A percentile compares a stretch with the other conserved stretches of the same genome.
phyloP scores from a whole-genome alignment of 2,888 invertebrate genomes.

The Trichogramma dendrolimi region DNA sequence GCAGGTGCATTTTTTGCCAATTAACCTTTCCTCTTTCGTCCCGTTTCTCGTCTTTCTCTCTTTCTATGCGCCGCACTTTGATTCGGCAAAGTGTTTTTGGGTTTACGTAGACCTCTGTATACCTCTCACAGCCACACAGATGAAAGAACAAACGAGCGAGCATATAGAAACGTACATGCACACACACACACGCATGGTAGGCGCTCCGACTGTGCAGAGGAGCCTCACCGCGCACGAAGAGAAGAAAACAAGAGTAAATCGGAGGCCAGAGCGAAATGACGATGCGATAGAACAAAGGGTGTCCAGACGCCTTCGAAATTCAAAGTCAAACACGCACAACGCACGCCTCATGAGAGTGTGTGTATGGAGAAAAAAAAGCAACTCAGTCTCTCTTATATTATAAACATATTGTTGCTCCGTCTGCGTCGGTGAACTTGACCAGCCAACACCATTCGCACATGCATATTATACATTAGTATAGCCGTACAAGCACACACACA shows the following conservation, averaged over 20 bases:
- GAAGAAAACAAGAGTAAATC: not conserved
- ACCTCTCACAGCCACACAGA: too few relatives aligned
- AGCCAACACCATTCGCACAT: too few relatives aligned
- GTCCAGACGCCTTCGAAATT: not conserved
- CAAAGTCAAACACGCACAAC: not conserved
- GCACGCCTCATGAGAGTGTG: not conserved
- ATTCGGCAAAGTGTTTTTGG: conserved; percentile 2
- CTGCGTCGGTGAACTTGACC: not conserved
- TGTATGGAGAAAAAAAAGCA: not conserved
- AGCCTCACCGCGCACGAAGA: too few relatives aligned
- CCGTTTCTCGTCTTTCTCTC: too few relatives aligned
- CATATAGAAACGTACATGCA: too few relatives aligned
- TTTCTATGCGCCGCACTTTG: too few relatives aligned
- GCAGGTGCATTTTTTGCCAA: conserved; percentile 22
- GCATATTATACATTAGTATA: too few relatives aligned
- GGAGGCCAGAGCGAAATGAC: conserved; percentile 13
- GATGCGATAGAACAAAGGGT: conserved; percentile 17
- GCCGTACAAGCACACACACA: too few relatives aligned
- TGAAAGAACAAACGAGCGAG: too few relatives aligned
- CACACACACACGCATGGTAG: too few relatives aligned
- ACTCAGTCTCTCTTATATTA: too few relatives aligned
- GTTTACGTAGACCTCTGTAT: not conserved
- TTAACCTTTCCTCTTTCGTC: not conserved
- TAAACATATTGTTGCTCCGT: not conserved
- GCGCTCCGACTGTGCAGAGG: too few relatives aligned